phyloP scores from a whole-genome alignment of 1,140 invertebrate species.

The Drosophila hydei region DNA sequence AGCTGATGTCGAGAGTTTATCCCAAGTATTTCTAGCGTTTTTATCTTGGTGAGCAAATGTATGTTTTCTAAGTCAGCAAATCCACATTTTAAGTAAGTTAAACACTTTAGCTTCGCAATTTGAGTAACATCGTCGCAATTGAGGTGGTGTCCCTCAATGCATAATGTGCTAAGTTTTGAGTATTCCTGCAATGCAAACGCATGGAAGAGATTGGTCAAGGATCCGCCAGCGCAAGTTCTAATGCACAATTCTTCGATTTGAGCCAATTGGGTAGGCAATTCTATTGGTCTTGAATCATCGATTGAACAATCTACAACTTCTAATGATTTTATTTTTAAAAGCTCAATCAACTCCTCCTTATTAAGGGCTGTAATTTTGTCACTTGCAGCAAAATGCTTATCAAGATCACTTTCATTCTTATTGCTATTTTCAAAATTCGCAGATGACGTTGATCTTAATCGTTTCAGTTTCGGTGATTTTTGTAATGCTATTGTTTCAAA shows the following conservation, averaged over 20 bases:
- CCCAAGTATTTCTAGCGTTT: not conserved
- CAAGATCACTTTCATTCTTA: not conserved
- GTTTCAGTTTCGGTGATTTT: not conserved
- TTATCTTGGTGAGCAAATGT: not conserved
- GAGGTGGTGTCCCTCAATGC: not conserved
- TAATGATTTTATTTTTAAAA: constrained; percentile 5
- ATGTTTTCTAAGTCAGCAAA: constrained; percentile 1
- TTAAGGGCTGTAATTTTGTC: not conserved
- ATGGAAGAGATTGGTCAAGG: not conserved
- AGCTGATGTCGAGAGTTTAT: constrained; percentile 9
- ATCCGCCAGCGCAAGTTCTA: not conserved
- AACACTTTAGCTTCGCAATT: constrained; percentile 3
- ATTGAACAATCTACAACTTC: not conserved
- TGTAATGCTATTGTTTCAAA: not conserved
- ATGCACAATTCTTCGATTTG: not conserved
- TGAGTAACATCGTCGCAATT: not conserved
- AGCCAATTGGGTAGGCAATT: constrained; percentile 3
- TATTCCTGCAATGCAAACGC: not conserved
- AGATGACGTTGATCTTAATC: not conserved
- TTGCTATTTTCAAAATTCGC: not conserved
- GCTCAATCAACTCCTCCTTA: constrained; percentile 4
- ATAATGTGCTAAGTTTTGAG: not conserved
- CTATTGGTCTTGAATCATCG: not conserved
- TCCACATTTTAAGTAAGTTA: not conserved
- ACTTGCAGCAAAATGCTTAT: not conserved